Conservation (phyloP, 2,888 invertebrate genomes). For the Heliconius ethilla region DNA sequence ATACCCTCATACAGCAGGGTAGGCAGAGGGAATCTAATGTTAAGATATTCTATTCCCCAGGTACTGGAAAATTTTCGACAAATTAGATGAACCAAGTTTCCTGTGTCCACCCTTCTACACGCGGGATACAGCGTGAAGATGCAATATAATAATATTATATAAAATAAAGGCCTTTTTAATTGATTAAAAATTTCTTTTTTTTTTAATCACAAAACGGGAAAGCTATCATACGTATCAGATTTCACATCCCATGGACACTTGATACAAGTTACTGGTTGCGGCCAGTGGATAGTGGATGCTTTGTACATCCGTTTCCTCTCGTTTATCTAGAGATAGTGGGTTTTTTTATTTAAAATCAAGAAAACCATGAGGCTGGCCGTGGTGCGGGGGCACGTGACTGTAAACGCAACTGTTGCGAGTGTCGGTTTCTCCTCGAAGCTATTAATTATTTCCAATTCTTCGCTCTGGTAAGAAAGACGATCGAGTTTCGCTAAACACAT, state of each 20-base stretch:
- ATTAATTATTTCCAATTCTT: too few species aligned
- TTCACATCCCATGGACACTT: not conserved
- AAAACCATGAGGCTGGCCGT: not conserved
- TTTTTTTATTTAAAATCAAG: not conserved
- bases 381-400: too few species aligned
- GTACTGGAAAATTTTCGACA: too few species aligned
- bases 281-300: not conserved
- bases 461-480: not conserved
- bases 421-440: too few species aligned
- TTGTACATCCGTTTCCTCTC: constrained; percentile 2
- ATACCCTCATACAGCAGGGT: not conserved
- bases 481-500: not conserved
- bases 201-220: not conserved
- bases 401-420: too few species aligned
- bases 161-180: too few species aligned
- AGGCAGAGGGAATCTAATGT: not conserved
- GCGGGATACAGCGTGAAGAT: too few species aligned
- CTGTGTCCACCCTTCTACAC: too few species aligned
- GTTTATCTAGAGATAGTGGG: not conserved
- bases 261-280: constrained; percentile 1
- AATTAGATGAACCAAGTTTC: too few species aligned
- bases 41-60: not conserved
- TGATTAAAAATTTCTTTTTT: too few species aligned
- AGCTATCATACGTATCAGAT: not conserved
- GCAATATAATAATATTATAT: too few species aligned